Conservation (phyloP, 2,113 vertebrate genomes). For the Cariama cristata region DNA sequence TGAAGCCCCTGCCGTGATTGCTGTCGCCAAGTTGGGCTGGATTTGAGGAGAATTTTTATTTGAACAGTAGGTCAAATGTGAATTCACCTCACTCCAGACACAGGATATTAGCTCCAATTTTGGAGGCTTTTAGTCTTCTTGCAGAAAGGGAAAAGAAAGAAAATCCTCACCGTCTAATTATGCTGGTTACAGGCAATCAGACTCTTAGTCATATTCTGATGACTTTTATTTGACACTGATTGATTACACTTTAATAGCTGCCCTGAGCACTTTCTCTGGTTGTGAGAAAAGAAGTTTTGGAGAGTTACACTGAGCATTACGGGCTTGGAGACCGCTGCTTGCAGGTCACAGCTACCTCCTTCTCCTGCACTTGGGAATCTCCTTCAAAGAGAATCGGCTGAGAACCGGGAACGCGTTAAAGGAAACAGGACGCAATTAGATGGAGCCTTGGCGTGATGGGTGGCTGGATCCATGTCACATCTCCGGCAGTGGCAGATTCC, state of each 20-base stretch:
- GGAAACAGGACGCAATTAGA: not conserved
- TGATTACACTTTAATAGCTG: constrained; percentile 24
- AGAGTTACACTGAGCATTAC: not conserved
- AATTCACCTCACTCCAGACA: not conserved
- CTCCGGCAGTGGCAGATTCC: not conserved
- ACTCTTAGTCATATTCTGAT: not conserved
- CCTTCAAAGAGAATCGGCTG: not conserved
- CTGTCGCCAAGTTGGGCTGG: not conserved
- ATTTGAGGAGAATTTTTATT: not conserved
- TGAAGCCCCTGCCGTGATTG: not conserved
- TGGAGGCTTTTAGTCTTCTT: constrained; percentile 18
- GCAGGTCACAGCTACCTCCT: not conserved
- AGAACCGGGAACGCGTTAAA: not conserved
- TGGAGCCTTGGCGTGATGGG: fast-evolving
- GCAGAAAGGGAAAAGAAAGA: not conserved
- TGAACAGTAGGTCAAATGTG: not conserved
- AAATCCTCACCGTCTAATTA: constrained; percentile 22
- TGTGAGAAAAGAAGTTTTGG: not conserved
- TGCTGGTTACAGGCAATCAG: constrained; percentile 7
- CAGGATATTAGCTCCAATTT: not conserved
- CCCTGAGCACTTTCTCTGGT: not conserved
- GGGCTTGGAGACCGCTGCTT: not conserved
- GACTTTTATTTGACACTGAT: constrained; percentile 37
- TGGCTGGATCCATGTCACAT: not conserved
- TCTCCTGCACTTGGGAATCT: not conserved